Evolutionary conservation across 2,113 vertebrate genomes (phyloP).

Genomic region (Dascyllus trimaculatus): DNA sequence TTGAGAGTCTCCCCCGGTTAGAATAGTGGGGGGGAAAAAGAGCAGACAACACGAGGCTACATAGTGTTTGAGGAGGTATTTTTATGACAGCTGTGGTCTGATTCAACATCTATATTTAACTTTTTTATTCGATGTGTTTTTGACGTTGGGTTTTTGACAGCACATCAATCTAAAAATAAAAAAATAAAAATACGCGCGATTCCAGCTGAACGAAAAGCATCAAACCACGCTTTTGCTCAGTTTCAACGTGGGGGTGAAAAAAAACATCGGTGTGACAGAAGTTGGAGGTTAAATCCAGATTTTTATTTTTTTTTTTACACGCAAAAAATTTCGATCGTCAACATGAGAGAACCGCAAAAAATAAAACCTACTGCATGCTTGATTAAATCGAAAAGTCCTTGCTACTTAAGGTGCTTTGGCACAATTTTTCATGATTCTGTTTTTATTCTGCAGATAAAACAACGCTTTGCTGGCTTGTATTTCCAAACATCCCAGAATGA

Average conservation of each 20-base stretch:
- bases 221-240: not conserved
- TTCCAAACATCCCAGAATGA: not conserved
- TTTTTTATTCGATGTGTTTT: not conserved
- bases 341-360: too few relatives aligned
- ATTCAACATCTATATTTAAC: not conserved
- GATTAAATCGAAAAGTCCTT: too few relatives aligned
- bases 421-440: too few relatives aligned
- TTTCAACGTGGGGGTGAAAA: not conserved
- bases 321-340: too few relatives aligned
- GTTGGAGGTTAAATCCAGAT: too few relatives aligned
- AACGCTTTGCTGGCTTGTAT: not conserved
- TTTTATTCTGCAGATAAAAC: too few relatives aligned
- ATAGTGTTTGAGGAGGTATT: not conserved
- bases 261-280: too few relatives aligned
- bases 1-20: not conserved
- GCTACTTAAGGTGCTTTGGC: not conserved
- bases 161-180: not conserved
- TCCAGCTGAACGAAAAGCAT: not conserved
- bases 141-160: conserved; percentile 1
- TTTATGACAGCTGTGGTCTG: not conserved
- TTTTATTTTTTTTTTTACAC: too few relatives aligned
- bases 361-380: too few relatives aligned
- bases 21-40: not conserved
- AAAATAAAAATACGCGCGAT: not conserved
- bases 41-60: not conserved